Conservation (phyloP, 1,140 invertebrate genomes). For the Doryteuthis pealeii region DNA sequence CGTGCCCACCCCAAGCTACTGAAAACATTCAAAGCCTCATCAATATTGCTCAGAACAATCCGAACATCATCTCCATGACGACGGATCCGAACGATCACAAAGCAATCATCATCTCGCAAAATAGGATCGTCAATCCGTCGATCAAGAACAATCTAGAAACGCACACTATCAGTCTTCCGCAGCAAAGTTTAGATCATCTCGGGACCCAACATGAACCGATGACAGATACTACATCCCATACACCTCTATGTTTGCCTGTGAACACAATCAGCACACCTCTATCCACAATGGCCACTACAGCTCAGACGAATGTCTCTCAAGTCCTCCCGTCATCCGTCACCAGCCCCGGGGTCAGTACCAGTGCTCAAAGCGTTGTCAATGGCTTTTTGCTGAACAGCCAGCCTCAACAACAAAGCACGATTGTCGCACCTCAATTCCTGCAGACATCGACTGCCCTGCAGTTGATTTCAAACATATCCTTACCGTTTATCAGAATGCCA, state of each 20-base stretch:
- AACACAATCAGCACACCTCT: conserved; percentile 64
- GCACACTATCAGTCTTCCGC: not conserved
- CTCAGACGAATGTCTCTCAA: conserved; percentile 6
- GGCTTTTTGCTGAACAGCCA: not conserved
- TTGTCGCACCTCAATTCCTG: not conserved
- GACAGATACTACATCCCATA: not conserved
- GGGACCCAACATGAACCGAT: not conserved
- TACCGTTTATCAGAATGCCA: conserved; percentile 7
- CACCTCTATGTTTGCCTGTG: not conserved
- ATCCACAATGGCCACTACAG: not conserved
- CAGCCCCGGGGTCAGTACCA: not conserved
- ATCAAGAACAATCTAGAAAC: not conserved
- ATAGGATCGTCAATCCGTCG: too few relatives aligned
- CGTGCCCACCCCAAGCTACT: too few relatives aligned
- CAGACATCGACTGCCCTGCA: not conserved
- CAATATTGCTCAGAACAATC: too few relatives aligned
- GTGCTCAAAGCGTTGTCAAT: not conserved
- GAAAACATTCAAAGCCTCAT: too few relatives aligned
- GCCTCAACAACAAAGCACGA: not conserved
- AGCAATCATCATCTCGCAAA: too few relatives aligned
- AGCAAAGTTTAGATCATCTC: too few relatives aligned
- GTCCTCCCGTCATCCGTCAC: not conserved
- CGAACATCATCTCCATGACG: too few relatives aligned
- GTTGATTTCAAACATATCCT: not conserved
- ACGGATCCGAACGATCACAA: too few relatives aligned